Evolutionary conservation across 2,888 invertebrate genomes (phyloP).

Genomic region (Caenorhabditis sinica): DNA sequence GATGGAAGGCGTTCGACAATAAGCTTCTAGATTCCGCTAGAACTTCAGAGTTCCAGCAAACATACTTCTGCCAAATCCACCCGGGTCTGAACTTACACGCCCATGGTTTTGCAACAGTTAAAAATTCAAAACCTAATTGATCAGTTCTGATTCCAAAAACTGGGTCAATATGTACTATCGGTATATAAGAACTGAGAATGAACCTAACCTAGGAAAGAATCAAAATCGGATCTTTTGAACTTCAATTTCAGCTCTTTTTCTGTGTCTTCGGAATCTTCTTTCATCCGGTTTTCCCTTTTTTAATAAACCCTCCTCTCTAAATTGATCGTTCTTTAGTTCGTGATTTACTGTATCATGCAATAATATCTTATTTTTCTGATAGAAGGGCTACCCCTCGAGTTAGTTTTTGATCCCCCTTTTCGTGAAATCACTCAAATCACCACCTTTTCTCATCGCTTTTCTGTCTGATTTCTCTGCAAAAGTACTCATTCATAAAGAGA

Average conservation of each 20-base stretch:
- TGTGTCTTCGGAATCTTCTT: background rate
- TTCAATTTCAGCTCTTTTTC: background rate
- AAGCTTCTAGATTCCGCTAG: background rate
- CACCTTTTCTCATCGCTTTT: conserved; percentile 13
- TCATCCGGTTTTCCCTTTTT: too few relatives aligned
- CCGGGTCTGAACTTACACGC: too few relatives aligned
- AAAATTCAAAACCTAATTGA: background rate
- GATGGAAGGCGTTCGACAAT: too few relatives aligned
- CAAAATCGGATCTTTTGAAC: background rate
- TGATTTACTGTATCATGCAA: conserved; percentile 13
- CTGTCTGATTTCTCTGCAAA: conserved; percentile 29
- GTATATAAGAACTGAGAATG: too few relatives aligned
- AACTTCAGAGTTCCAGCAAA: too few relatives aligned
- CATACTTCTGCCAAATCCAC: too few relatives aligned
- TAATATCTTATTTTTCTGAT: background rate
- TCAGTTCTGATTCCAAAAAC: background rate
- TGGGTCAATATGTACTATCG: background rate
- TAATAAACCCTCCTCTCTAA: background rate
- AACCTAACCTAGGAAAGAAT: background rate
- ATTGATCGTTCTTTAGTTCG: conserved; percentile 29
- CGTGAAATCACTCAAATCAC: conserved; percentile 11
- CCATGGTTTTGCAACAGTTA: too few relatives aligned
- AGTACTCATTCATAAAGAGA: conserved; percentile 9
- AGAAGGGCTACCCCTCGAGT: background rate
- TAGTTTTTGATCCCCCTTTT: conserved; percentile 46